Conservation (phyloP, 2,797 vertebrate genomes). For the Telmatherina bonti region DNA sequence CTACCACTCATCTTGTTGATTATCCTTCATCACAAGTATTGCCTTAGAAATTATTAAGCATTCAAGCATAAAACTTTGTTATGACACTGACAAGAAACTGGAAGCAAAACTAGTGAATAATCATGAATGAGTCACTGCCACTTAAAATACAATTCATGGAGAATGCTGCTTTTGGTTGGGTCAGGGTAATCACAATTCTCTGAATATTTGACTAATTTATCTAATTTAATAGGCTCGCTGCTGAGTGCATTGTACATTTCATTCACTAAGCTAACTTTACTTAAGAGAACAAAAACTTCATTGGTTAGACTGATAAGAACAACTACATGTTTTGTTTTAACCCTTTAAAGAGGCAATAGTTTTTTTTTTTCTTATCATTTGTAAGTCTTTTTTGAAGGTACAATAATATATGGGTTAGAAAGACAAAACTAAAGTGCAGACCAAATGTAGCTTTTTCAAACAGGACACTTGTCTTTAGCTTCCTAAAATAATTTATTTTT, state of each 20-base stretch:
- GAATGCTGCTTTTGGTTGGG: constrained; percentile 34
- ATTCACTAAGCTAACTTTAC: constrained; percentile 30
- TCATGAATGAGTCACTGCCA: constrained; percentile 22
- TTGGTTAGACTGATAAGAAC: constrained; percentile 2
- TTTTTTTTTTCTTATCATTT: no score
- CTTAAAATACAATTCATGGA: constrained; percentile 36
- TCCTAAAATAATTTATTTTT: no score
- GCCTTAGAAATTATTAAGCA: constrained; percentile 49
- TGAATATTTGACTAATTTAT: constrained; percentile 34
- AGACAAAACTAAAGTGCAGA: no score
- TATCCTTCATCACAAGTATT: constrained; percentile 54
- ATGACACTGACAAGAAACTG: constrained; percentile 43
- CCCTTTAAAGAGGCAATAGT: no score
- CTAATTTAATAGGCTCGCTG: constrained; percentile 17
- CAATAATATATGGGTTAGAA: no score
- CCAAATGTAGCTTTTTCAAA: no score
- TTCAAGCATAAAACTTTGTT: constrained; percentile 5
- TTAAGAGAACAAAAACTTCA: constrained; percentile 16
- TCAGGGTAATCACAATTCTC: constrained; percentile 26
- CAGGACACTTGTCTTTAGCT: no score
- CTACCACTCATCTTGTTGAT: constrained; percentile 46
- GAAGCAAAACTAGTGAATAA: constrained; percentile 35
- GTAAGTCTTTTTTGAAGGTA: no score
- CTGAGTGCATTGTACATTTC: constrained; percentile 10
- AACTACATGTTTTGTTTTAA: no score